phyloP scores from a whole-genome alignment of 37 sponge, comb jelly and placozoan genomes.

The Hexactinellida sp. region DNA sequence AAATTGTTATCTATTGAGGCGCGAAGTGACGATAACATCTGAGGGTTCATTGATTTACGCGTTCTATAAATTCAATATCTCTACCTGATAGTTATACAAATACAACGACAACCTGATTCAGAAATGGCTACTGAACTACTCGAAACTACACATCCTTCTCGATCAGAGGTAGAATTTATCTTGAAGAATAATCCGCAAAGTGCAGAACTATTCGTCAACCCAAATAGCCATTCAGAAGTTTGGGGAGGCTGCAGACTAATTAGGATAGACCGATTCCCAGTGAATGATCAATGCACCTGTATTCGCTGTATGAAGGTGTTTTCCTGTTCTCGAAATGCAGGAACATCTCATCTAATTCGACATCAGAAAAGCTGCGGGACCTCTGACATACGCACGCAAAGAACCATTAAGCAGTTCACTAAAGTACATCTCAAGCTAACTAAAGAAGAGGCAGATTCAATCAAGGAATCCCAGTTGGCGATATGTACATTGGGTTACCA shows the following conservation, averaged over 20 bases:
- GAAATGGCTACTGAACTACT: not conserved
- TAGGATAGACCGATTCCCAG: not conserved
- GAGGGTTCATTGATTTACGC: not conserved
- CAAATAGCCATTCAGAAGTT: not conserved
- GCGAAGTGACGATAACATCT: not conserved
- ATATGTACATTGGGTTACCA: slow-evolving; percentile 12
- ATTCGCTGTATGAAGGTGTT: not conserved
- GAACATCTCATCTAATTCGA: not conserved
- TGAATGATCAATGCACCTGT: not conserved
- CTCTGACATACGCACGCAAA: not conserved
- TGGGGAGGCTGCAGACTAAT: not conserved
- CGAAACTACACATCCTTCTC: not conserved
- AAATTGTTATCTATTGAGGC: not conserved
- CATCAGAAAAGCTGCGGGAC: not conserved
- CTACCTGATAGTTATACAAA: not conserved
- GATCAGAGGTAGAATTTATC: not conserved
- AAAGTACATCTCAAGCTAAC: not conserved
- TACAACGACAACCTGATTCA: not conserved
- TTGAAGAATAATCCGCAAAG: not conserved
- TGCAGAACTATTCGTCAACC: not conserved
- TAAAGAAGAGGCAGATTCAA: slow-evolving; percentile 17
- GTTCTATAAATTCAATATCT: not conserved
- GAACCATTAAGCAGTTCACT: not conserved
- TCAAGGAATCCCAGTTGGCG: slow-evolving; percentile 17
- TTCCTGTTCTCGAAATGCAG: not conserved